phyloP scores from a whole-genome alignment of 2,888 invertebrate genomes.

The Scrobipalpa atriplicella region DNA sequence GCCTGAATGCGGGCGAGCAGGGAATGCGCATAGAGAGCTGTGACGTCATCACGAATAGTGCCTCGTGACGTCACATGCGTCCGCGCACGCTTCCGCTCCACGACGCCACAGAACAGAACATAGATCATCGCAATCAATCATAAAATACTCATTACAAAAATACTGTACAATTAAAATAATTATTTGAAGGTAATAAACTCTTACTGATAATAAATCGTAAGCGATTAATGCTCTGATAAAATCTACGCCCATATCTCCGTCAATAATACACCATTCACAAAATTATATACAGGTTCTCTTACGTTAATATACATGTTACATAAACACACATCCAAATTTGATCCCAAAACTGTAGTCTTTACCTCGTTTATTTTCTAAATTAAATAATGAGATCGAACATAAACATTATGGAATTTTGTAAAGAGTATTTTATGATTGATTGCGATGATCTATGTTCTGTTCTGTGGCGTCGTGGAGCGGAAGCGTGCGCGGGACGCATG shows the following conservation, averaged over 20 bases:
- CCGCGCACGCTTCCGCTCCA: conserved; percentile 36
- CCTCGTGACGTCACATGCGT: too few relatives aligned
- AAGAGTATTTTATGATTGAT: conserved; percentile 75
- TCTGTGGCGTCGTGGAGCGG: conserved; percentile 41
- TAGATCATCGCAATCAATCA: conserved; percentile 54
- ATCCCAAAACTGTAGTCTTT: conserved; percentile 82
- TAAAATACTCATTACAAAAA: conserved; percentile 81
- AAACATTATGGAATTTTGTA: conserved; percentile 79
- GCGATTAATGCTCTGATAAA: conserved; percentile 69
- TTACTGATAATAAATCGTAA: conserved; percentile 68
- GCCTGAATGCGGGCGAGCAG: conserved; percentile 42
- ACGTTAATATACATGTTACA: conserved; percentile 74
- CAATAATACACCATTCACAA: conserved; percentile 79
- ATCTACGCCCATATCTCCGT: conserved; percentile 57
- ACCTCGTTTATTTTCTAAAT: conserved; percentile 81
- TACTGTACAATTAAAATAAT: conserved; percentile 81
- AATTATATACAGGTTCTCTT: conserved; percentile 76
- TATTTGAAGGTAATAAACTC: conserved; percentile 77
- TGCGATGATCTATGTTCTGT: conserved; percentile 50
- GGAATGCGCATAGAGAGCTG: conserved; percentile 18
- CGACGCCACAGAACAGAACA: conserved; percentile 45
- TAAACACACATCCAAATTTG: conserved; percentile 81
- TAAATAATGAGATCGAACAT: conserved; percentile 82
- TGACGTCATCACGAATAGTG: background rate
- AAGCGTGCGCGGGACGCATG: conserved; percentile 31